Base-by-base conservation (phyloP, 2,888 invertebrate genomes). In the Cyclophora albipunctata region DNA sequence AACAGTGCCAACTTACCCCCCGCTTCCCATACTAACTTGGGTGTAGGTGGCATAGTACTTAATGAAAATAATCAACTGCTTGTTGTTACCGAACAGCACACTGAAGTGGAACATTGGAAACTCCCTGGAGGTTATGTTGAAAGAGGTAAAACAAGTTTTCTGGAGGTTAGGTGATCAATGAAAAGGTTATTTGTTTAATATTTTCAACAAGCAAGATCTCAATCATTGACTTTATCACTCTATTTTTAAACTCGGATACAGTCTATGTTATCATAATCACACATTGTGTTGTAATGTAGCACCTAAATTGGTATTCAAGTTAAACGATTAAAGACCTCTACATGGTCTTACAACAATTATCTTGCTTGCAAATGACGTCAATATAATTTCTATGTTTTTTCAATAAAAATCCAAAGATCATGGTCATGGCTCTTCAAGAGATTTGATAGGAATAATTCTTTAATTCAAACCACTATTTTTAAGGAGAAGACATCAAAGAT, bases 81-180 rank as follows among this genome's bases (percentile, higher is more conserved):
- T 48, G 94, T 95, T 33, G 94, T 98, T 0, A 90, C 92, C 60
- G 97, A 98, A 72, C 92, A 92, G 67, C 91, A 91, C 67, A 81
- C 86, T 52, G 73, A 86, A 20, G 68, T 73, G 45, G 84, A 90
- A 3, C 91, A 92, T 68, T 98, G 96, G 96, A 98, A 98, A 84
- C 84, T 98, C 4, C 98, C 98, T 7, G 98, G 98, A 48, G 98
- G 98, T 47, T 95, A 95, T 82, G 95, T 96, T 20, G 95, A 97
- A 76, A 93, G 93, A 81, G 93, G 95, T 94, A 79, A 3, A 5
- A 20, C 1, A 1, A 20, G 20, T 20, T 20, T 20, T 20, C 20
- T 63, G 62, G 20, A 20, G 20, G 20, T 20, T 20, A 20, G 20
- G 20, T 20, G 20, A 20, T 20, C 54, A 40, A 34, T 40, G 34